These are phyloP conservation scores for Trisateles emortualis DNA, from an alignment of 2,888 invertebrate genomes.

Conservation along the genomic window DNA sequence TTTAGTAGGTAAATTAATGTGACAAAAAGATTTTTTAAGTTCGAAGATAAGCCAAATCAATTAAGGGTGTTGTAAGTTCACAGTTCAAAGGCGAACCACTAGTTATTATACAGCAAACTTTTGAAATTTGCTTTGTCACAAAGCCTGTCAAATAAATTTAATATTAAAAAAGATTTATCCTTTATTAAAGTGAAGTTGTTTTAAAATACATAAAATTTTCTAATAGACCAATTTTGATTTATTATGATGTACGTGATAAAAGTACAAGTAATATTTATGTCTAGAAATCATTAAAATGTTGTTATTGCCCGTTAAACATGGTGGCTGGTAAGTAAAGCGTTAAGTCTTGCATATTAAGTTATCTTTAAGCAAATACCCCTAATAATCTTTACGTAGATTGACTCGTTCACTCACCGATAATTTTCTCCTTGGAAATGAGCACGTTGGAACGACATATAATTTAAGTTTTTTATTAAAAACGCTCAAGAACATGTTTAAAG, in stretches of 20 bases:
- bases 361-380: slow-evolving; percentile 64
- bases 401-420: slow-evolving; percentile 50
- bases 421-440: slow-evolving; percentile 51
- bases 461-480: slow-evolving; percentile 43
- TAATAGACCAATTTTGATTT: slow-evolving; percentile 51
- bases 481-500: slow-evolving; percentile 25
- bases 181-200: background rate
- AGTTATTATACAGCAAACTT: too few species aligned
- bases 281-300: slow-evolving; percentile 58
- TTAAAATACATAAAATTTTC: background rate
- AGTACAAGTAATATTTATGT: slow-evolving; percentile 44
- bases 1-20: too few species aligned
- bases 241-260: slow-evolving; percentile 49
- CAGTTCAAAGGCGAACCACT: too few species aligned
- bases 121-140: too few species aligned
- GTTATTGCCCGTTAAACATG: slow-evolving; percentile 64
- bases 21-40: too few species aligned
- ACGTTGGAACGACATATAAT: slow-evolving; percentile 48
- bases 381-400: slow-evolving; percentile 56
- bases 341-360: slow-evolving; percentile 69
- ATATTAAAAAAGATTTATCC: background rate
- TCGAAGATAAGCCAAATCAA: too few species aligned
- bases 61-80: too few species aligned
- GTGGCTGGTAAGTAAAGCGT: slow-evolving; percentile 53
- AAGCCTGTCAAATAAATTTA: background rate